These are phyloP conservation scores for Hyperoplus lanceolatus DNA, from an alignment of 2,797 vertebrate species.

Conservation along the genomic window DNA sequence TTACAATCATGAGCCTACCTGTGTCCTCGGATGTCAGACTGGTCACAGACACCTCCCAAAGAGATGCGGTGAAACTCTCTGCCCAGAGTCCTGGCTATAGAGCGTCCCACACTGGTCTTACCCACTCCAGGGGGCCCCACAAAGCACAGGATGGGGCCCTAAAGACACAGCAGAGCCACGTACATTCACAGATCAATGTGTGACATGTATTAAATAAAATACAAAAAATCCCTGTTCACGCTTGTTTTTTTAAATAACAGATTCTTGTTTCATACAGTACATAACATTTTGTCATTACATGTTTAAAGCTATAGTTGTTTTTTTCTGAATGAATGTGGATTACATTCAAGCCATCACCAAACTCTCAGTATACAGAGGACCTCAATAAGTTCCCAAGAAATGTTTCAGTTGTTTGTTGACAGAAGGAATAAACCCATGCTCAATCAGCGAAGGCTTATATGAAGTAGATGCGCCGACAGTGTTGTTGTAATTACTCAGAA, in stretches of 20 bases:
- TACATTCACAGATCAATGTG: constrained; percentile 1
- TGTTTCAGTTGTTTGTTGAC: too few species aligned
- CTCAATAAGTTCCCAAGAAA: too few species aligned
- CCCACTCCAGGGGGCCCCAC: constrained; percentile 97
- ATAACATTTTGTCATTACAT: background rate
- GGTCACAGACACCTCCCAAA: constrained; percentile 96
- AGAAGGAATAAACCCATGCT: too few species aligned
- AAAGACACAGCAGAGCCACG: background rate
- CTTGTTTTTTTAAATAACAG: background rate
- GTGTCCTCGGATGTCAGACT: constrained; percentile 97
- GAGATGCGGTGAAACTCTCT: constrained; percentile 97
- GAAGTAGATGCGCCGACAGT: too few species aligned
- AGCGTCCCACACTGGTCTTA: constrained; percentile 98
- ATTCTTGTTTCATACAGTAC: background rate
- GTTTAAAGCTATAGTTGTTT: background rate
- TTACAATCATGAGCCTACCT: constrained; percentile 82
- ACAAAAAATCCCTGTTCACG: background rate
- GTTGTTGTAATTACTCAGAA: too few species aligned
- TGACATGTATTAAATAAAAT: background rate
- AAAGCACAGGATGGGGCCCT: constrained; percentile 97
- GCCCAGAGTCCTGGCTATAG: constrained; percentile 95
- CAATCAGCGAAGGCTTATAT: too few species aligned
- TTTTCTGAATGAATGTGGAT: too few species aligned
- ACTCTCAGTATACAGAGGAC: too few species aligned
- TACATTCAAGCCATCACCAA: too few species aligned